Base-by-base conservation (phyloP, 2,113 vertebrate genomes). In the Oceanodroma tethys region DNA sequence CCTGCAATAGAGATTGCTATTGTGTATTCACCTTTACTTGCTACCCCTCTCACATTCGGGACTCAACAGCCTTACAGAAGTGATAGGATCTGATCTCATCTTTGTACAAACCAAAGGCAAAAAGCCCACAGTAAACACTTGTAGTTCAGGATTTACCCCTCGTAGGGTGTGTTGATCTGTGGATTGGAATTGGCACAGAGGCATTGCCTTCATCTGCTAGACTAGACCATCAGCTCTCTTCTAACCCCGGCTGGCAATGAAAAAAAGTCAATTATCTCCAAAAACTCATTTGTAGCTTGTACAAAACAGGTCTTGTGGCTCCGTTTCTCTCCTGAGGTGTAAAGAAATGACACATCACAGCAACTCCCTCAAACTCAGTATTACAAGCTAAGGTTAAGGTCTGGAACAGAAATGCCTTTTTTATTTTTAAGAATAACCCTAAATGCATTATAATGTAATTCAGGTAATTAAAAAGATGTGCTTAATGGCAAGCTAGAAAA, bases 211-310 rank as follows among this genome's bases (percentile, higher is more conserved):
- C 40, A 7, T 38, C 43, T 65, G 23, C 40, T 70, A 52, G 43
- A 3, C 34, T 42, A 26, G 27, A 55, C 26, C 11, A 20, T n/a
- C 38, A 53, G 13, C 27, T 73, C 9, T 75, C 65, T 75, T 72
- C 53, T 2, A 1, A 3, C 27, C 21, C n/a, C 20, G 5, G 2
- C 34, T 60, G 7, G 7, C 10, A 58, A 40, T 12, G 40, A 45
- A 9, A 79, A 79, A 83, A 79, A 42, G 13, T 34, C 21, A 68
- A 5, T n/a, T 91, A 4, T 20, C 16, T 73, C 48, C 26, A 75
- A 40, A 52, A 78, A 14, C 3, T n/a, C 36, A 50, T 73, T 11
- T 55, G 5, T 12, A 85, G 25, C 45, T 65, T 79, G 12, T 50
- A 21, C 23, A 34, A 53, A 68, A 65, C 5, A 11, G 11, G 6